Conservation (phyloP, 2,113 vertebrate species). For the Gymnogyps californianus region DNA sequence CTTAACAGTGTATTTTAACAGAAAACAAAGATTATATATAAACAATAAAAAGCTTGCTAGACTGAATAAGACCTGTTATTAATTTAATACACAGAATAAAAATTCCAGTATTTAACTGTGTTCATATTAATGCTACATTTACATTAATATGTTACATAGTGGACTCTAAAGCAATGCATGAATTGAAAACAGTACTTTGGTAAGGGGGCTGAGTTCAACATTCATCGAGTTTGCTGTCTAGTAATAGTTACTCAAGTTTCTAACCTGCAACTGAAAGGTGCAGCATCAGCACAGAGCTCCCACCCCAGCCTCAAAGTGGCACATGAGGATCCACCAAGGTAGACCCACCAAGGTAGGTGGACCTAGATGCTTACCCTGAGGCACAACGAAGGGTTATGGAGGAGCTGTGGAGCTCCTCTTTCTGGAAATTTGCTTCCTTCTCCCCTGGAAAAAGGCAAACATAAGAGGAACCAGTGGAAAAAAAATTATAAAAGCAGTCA, state of each 20-base stretch:
- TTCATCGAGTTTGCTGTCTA: not conserved
- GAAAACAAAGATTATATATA: not conserved
- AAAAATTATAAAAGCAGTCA: not conserved
- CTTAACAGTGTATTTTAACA: not conserved
- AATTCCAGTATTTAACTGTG: slow-evolving; percentile 6
- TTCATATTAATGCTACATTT: not conserved
- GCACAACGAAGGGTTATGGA: not conserved
- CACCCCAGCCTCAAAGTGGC: not conserved
- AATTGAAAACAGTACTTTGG: not conserved
- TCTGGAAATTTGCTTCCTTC: not conserved
- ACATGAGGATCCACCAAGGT: not conserved
- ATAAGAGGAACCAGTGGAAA: not conserved
- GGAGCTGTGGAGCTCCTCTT: not conserved
- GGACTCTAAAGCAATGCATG: not conserved
- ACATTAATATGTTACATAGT: not conserved
- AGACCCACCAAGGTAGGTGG: not conserved
- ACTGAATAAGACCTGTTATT: not conserved
- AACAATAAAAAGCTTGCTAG: not conserved
- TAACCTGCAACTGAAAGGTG: not conserved
- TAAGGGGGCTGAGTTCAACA: not conserved
- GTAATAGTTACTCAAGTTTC: not conserved
- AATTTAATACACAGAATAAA: not conserved
- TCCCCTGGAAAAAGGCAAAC: not conserved
- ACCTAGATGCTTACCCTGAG: rapidly evolving
- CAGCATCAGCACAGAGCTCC: not conserved